phyloP scores from a whole-genome alignment of 1,140 invertebrate genomes.

The Orchestia grillus region DNA sequence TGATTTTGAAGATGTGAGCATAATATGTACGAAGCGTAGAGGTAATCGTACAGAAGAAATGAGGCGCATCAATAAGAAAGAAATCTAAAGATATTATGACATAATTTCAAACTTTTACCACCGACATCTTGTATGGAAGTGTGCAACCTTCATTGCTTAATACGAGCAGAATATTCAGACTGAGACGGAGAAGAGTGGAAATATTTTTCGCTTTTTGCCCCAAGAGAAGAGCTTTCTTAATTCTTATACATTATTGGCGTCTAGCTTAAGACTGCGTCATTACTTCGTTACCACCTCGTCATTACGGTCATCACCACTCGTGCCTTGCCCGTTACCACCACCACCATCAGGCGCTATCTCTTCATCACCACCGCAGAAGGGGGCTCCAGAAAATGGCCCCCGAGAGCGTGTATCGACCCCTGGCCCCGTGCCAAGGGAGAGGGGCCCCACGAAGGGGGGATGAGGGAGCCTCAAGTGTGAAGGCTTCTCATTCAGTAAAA shows the following conservation, averaged over 20 bases:
- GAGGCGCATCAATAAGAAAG: too few species aligned
- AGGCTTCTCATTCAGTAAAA: not conserved
- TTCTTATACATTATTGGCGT: not conserved
- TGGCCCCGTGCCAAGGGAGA: not conserved
- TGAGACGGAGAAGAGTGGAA: not conserved
- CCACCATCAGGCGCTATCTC: not conserved
- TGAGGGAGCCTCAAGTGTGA: not conserved
- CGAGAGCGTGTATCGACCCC: conserved; percentile 26
- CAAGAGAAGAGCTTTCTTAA: not conserved
- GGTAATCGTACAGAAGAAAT: too few species aligned
- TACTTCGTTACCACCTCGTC: not conserved
- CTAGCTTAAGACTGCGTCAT: not conserved
- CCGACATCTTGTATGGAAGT: not conserved
- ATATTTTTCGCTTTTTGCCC: not conserved
- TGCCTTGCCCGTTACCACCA: not conserved
- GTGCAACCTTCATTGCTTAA: not conserved
- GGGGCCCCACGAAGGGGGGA: not conserved
- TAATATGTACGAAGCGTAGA: too few species aligned
- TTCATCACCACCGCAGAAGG: not conserved
- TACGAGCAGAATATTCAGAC: not conserved
- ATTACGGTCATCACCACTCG: not conserved
- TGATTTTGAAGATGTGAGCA: too few species aligned
- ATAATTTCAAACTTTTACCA: too few species aligned
- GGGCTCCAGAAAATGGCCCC: conserved; percentile 45
- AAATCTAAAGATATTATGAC: too few species aligned